Evolutionary conservation across 2,888 invertebrate genomes (phyloP).

Genomic region (Harpalus rufipes): DNA sequence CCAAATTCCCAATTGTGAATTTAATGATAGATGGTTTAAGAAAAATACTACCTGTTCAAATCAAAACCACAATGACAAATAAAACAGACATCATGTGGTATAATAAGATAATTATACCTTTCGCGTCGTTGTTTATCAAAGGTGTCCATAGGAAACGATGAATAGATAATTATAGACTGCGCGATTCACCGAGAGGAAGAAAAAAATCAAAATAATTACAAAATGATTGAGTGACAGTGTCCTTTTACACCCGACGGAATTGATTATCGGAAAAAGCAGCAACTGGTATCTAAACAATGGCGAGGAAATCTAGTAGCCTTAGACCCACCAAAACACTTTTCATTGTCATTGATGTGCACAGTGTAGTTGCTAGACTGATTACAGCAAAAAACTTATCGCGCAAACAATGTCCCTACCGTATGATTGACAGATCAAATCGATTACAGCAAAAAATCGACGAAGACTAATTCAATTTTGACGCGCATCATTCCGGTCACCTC

Average conservation of each 20-base stretch:
- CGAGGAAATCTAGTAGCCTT: conserved; percentile 48
- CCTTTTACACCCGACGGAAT: conserved; percentile 49
- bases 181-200: conserved; percentile 39
- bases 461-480: conserved; percentile 61
- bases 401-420: conserved; percentile 45
- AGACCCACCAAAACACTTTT: conserved; percentile 43
- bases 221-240: conserved; percentile 58
- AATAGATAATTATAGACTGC: conserved; percentile 59
- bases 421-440: conserved; percentile 64
- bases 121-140: conserved; percentile 43
- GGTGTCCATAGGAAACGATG: conserved; percentile 29
- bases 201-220: conserved; percentile 61
- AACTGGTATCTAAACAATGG: conserved; percentile 49
- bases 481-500: not conserved
- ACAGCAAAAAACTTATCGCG: conserved; percentile 52
- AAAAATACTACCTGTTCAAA: conserved; percentile 31
- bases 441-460: conserved; percentile 53
- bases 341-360: conserved; percentile 45
- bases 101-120: conserved; percentile 55
- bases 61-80: conserved; percentile 52
- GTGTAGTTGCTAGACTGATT: conserved; percentile 51
- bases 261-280: conserved; percentile 56
- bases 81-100: conserved; percentile 49
- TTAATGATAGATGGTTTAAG: conserved; percentile 44
- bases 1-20: conserved; percentile 38